Evolutionary conservation across 2,797 vertebrate species (phyloP).

Genomic region (Gymnothorax javanicus): DNA sequence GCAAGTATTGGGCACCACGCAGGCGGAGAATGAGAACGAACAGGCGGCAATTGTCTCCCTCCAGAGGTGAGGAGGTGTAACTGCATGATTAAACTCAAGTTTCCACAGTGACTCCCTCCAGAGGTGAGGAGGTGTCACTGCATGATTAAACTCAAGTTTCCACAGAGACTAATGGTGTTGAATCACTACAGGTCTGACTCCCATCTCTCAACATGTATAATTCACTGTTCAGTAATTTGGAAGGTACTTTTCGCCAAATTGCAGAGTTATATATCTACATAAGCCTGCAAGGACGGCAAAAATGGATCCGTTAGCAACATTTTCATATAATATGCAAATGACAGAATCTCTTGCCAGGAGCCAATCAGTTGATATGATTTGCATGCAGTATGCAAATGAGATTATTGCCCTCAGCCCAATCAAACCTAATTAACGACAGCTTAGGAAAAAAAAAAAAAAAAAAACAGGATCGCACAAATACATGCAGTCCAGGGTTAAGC

Average conservation of each 20-base stretch:
- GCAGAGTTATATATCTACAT: background rate
- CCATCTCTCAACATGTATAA: background rate
- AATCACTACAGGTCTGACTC: background rate
- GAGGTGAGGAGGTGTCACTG: slow-evolving; percentile 77
- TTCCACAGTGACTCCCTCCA: slow-evolving; percentile 80
- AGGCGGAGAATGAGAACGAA: slow-evolving; percentile 98
- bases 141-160: slow-evolving; percentile 33
- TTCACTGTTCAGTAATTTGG: background rate
- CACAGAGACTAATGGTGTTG: background rate
- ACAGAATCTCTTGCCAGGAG: background rate
- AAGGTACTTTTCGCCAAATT: background rate
- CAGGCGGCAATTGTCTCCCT: slow-evolving; percentile 97
- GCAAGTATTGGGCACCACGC: slow-evolving; percentile 95
- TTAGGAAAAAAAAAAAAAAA: background rate
- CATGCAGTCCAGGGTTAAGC: too few relatives aligned
- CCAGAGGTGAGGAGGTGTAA: slow-evolving; percentile 84
- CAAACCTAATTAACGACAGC: background rate
- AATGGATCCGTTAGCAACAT: background rate
- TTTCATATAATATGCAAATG: background rate
- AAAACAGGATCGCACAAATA: background rate
- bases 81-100: slow-evolving; percentile 41
- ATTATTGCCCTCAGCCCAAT: background rate
- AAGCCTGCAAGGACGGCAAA: background rate
- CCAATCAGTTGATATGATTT: background rate
- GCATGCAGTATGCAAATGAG: background rate